These are phyloP conservation scores for Rhadina sibilatrix DNA, from an alignment of 2,113 vertebrate genomes.

Conservation along the genomic window DNA sequence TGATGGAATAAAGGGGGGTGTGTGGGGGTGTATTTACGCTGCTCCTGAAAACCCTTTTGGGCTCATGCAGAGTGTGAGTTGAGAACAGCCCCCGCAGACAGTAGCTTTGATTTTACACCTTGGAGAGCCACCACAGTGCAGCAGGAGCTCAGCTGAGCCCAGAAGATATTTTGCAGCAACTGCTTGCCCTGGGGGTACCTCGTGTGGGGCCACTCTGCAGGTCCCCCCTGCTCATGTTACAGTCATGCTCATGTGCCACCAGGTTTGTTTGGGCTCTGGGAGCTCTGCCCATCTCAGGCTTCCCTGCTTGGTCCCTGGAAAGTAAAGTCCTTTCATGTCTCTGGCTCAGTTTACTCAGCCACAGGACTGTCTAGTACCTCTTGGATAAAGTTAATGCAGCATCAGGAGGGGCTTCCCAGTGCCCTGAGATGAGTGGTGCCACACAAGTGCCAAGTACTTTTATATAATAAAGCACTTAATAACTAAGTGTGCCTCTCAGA, in stretches of 20 bases:
- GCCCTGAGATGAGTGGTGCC: background rate
- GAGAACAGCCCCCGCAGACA: rapidly evolving
- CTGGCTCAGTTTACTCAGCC: background rate
- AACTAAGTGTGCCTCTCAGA: background rate
- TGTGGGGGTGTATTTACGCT: too few relatives aligned
- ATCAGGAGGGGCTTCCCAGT: background rate
- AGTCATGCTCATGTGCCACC: rapidly evolving
- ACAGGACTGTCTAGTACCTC: background rate
- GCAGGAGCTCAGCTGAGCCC: background rate
- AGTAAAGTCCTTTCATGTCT: background rate
- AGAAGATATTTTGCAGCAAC: background rate
- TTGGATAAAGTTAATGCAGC: background rate
- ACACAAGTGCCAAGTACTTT: background rate
- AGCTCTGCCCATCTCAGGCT: background rate
- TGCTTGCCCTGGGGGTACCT: background rate
- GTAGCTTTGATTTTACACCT: background rate
- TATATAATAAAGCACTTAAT: conserved; percentile 12
- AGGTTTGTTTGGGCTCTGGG: background rate
- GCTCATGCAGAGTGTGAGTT: rapidly evolving
- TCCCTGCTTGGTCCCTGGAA: background rate
- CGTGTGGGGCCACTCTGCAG: rapidly evolving
- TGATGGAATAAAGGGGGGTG: background rate
- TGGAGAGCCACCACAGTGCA: background rate
- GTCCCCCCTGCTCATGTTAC: rapidly evolving
- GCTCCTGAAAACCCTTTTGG: background rate